Evolutionary conservation across 2,888 invertebrate genomes (phyloP).

Genomic region (Chloroclysta siterata): DNA sequence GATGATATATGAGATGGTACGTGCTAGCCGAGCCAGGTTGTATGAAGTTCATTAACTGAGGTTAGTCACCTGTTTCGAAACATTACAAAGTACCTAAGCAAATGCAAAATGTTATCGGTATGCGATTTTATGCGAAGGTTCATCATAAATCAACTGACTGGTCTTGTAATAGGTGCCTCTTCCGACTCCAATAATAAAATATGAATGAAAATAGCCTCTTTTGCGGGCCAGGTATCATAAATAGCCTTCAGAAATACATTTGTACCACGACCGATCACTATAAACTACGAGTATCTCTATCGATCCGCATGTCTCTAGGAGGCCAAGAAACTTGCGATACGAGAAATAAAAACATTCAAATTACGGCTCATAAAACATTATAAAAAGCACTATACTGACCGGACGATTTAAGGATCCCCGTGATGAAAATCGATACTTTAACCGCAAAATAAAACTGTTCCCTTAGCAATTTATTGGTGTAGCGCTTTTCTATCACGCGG

Average conservation of each 20-base stretch:
- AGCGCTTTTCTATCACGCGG: conserved; percentile 62
- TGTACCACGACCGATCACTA: no score
- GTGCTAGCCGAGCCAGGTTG: conserved; percentile 38
- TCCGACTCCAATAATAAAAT: no score
- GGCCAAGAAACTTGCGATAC: not conserved
- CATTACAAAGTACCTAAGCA: conserved; percentile 14
- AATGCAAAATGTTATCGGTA: conserved; percentile 34
- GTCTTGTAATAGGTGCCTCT: no score
- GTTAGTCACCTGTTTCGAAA: conserved; percentile 44
- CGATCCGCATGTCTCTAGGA: not conserved
- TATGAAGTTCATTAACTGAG: conserved; percentile 49
- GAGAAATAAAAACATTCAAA: not conserved
- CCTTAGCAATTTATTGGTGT: conserved; percentile 55
- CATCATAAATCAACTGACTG: conserved; percentile 6
- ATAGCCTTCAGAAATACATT: no score
- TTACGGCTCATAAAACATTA: conserved; percentile 15
- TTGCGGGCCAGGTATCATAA: no score
- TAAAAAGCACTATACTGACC: conserved; percentile 16
- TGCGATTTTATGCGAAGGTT: conserved; percentile 4
- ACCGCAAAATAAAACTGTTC: conserved; percentile 41
- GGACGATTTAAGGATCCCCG: conserved; percentile 29
- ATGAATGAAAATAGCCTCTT: no score
- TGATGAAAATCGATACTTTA: conserved; percentile 38
- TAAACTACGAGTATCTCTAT: no score
- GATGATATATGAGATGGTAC: conserved; percentile 55